Conservation (phyloP, 2,888 invertebrate species). For the Leptinotarsa rubiginosa region DNA sequence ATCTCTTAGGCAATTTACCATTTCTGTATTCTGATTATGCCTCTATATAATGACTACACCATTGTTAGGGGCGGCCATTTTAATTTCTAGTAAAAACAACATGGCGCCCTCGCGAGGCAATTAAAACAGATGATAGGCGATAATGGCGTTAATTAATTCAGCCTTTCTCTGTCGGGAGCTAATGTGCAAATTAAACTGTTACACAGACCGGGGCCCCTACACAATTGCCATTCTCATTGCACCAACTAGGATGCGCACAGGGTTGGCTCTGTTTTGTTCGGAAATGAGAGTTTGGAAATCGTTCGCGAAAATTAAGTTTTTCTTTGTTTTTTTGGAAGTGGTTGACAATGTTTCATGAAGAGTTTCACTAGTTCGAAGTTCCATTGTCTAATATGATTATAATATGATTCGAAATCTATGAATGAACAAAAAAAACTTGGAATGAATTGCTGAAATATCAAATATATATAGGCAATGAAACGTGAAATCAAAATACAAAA, state of each 20-base stretch:
- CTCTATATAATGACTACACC: slow-evolving; percentile 66
- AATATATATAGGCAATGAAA: no score
- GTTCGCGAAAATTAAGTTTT: no score
- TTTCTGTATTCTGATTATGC: slow-evolving; percentile 67
- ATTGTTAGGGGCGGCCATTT: slow-evolving; percentile 67
- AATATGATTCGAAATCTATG: no score
- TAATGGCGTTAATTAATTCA: slow-evolving; percentile 69
- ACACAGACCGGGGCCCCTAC: slow-evolving; percentile 63
- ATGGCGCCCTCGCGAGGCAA: slow-evolving; percentile 67
- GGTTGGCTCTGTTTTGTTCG: slow-evolving; percentile 25
- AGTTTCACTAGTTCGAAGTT: no score
- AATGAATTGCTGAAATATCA: no score
- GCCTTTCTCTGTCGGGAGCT: slow-evolving; percentile 67
- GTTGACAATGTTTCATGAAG: no score
- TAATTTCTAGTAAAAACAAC: slow-evolving; percentile 68
- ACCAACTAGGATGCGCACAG: slow-evolving; percentile 34
- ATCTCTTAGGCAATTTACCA: slow-evolving; percentile 67
- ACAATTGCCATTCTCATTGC: slow-evolving; percentile 49
- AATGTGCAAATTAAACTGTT: slow-evolving; percentile 69
- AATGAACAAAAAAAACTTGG: no score
- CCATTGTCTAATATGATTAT: no score
- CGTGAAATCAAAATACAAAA: no score
- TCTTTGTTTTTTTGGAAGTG: no score
- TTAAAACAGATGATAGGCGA: slow-evolving; percentile 69
- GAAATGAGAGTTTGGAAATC: neutral